phyloP scores from a whole-genome alignment of 1,140 invertebrate species.

The Pristionchus pacificus region DNA sequence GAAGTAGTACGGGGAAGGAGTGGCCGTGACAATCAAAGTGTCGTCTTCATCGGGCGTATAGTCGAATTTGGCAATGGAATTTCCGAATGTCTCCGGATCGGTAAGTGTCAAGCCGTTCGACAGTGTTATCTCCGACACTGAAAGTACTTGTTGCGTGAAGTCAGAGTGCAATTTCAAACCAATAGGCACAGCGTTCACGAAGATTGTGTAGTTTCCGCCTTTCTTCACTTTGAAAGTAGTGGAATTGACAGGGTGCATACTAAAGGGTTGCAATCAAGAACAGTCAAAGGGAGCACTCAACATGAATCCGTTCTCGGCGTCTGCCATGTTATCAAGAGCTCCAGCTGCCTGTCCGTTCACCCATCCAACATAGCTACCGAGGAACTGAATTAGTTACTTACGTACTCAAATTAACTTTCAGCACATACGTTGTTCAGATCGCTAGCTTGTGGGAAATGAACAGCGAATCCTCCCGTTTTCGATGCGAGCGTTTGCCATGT shows the following conservation, averaged over 20 bases:
- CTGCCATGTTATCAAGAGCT: background rate
- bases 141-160: background rate
- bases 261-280: no score
- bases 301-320: background rate
- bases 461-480: background rate
- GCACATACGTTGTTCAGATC: background rate
- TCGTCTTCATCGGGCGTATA: background rate
- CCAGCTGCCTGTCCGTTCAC: background rate
- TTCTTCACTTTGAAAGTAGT: background rate
- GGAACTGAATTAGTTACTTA: background rate
- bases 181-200: background rate
- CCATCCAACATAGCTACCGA: background rate
- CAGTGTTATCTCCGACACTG: background rate
- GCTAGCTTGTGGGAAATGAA: background rate
- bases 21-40: background rate
- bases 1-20: background rate
- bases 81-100: background rate
- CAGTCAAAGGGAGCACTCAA: background rate
- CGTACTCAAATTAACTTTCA: background rate
- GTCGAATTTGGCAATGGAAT: background rate
- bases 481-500: background rate
- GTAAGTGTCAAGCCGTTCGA: background rate
- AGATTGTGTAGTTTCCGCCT: background rate
- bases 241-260: background rate
- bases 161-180: background rate